Conservation (phyloP, 2,113 vertebrate genomes). For the Ailuropoda melanoleuca region DNA sequence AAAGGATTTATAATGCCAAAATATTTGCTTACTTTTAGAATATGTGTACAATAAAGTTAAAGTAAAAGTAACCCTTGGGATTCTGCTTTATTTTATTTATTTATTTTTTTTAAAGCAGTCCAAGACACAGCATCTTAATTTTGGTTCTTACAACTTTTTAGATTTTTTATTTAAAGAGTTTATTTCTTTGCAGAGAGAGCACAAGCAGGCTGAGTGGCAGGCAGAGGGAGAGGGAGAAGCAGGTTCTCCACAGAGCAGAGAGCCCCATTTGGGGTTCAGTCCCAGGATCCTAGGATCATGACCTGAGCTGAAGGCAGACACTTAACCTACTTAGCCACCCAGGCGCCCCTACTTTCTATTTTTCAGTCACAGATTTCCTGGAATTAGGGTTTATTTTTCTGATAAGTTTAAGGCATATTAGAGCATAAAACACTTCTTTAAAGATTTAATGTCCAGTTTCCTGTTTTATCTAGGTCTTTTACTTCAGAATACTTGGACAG, state of each 20-base stretch:
- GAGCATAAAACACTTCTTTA: constrained; percentile 28
- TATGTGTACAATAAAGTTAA: background rate
- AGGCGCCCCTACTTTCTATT: background rate
- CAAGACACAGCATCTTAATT: background rate
- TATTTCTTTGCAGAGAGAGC: too few species aligned
- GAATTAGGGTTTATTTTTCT: background rate
- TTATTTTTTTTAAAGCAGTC: background rate
- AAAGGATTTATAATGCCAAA: background rate
- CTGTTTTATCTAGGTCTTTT: background rate
- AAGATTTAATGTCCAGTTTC: constrained; percentile 3
- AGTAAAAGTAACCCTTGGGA: background rate
- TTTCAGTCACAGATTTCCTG: background rate
- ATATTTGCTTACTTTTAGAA: constrained; percentile 34
- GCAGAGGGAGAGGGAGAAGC: too few species aligned
- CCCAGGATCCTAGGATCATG: too few species aligned
- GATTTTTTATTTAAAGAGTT: background rate
- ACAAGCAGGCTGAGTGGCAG: too few species aligned
- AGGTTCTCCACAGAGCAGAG: too few species aligned
- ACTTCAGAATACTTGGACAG: background rate
- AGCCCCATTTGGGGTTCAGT: too few species aligned
- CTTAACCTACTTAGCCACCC: background rate
- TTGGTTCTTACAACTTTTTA: background rate
- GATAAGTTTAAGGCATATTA: background rate
- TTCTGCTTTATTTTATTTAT: background rate
- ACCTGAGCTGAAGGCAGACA: background rate